Base-by-base conservation (phyloP, 2,888 invertebrate genomes). In the Phengaris alcon region DNA sequence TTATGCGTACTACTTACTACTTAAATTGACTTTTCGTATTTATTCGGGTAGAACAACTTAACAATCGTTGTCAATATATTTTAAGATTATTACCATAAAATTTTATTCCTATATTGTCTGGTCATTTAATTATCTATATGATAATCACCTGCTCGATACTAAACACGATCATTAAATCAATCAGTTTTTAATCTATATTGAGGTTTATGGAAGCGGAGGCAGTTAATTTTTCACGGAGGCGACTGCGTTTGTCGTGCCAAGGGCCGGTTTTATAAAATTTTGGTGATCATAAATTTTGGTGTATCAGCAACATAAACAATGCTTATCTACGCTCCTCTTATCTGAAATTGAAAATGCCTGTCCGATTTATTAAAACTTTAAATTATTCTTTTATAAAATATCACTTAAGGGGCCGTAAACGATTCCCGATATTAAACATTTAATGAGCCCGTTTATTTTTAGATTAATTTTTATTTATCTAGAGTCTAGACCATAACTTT, bases 211-310 rank as follows among this genome's bases (percentile, higher is more conserved):
- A 13, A 52, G 72, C 72, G 70, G 74, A 77, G 76, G 75, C 75
- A 74, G 72, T 72, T 12, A 52, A 72, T 72, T 72, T 72, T 88
- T 86, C 83, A 82, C 85, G 80, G 86, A 82, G 85, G 85, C 86
- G 35, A 64, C 35, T 64, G 22, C 35, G 59, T 59, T 22, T 22
- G 64, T 7, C 64, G 86, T 86, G 85, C 85, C 87, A 89, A 90
- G 88, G 87, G 87, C 84, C 84, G 84, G 87, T 87, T 87, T 86
- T 84, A 86, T 88, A 89, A 87, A 87, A 88, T 88, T 85, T 87
- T 84, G 84, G 84, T 84, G 85, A 84, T 86, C 86, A 86, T 89
- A 88, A 89, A 89, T 89, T 86, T 82, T 80, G 79, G 81, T 80
- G 83, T 82, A 86, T 84, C 86, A 83, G 85, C 84, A 81, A 85